phyloP scores from a whole-genome alignment of 2,888 invertebrate genomes.

The Stenodera caucasica region DNA sequence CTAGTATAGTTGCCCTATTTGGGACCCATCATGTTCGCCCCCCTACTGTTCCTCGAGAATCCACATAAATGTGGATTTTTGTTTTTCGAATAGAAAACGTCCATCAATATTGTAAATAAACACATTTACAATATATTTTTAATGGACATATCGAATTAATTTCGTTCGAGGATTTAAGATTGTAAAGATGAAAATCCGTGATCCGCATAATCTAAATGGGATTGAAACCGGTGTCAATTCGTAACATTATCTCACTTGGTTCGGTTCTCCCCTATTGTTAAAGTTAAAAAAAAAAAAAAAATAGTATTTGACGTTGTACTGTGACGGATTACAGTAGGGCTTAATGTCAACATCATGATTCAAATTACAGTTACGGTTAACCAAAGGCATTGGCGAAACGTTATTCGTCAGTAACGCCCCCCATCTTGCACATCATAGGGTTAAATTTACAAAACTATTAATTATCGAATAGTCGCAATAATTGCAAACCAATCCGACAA shows the following conservation, averaged over 20 bases:
- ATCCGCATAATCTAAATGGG: constrained; percentile 53
- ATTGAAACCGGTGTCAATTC: constrained; percentile 55
- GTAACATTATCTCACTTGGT: constrained; percentile 49
- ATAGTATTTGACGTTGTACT: constrained; percentile 52
- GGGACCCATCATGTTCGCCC: background rate
- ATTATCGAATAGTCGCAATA: constrained; percentile 11
- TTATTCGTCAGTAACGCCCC: constrained; percentile 22
- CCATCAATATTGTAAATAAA: background rate
- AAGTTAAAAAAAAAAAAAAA: constrained; percentile 50
- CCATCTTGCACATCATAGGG: constrained; percentile 23
- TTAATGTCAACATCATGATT: constrained; percentile 57
- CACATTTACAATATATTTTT: too few relatives aligned
- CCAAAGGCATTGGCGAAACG: constrained; percentile 23
- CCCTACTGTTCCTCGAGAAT: background rate
- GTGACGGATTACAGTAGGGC: constrained; percentile 55
- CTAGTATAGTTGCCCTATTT: background rate
- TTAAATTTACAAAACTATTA: constrained; percentile 12
- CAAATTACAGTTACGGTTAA: constrained; percentile 49
- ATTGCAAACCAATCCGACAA: background rate
- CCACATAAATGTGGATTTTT: constrained; percentile 1
- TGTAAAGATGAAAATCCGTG: constrained; percentile 52
- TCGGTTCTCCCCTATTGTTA: constrained; percentile 43
- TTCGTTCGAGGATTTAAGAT: constrained; percentile 48
- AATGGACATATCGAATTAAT: constrained; percentile 46
- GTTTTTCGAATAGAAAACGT: background rate